Percentiles rank a stretch among this genome's conserved stretches.
phyloP scores from a whole-genome alignment of 2,797 vertebrate genomes.

The Bradypus variegatus region DNA sequence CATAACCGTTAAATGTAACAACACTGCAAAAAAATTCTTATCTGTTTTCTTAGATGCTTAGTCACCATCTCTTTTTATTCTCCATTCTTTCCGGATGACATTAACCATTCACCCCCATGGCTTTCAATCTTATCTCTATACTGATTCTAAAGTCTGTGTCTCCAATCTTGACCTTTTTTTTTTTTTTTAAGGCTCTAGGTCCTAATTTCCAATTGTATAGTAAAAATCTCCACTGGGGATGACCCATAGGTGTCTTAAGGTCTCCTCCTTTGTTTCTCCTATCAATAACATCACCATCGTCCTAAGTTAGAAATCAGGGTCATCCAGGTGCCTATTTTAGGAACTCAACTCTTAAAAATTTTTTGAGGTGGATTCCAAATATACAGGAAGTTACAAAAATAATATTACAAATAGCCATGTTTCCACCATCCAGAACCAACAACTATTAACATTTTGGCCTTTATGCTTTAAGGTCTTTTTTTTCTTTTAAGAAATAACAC shows the following conservation, averaged over 20 bases:
- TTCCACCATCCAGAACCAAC: neutral
- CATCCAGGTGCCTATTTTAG: neutral
- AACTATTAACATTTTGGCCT: neutral
- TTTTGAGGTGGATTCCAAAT: constrained; percentile 25
- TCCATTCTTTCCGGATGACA: neutral
- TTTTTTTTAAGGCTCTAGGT: neutral
- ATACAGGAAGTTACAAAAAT: neutral
- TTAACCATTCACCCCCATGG: neutral
- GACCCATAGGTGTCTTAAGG: neutral
- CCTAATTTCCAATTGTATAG: neutral
- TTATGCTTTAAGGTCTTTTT: neutral
- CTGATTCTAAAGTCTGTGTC: neutral
- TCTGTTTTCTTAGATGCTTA: neutral
- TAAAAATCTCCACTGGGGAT: neutral
- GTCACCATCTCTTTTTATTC: neutral
- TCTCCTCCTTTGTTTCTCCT: neutral
- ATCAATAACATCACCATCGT: neutral
- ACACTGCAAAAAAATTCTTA: neutral
- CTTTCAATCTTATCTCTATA: neutral
- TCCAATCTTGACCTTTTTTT: neutral
- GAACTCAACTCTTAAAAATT: neutral
- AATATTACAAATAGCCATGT: neutral
- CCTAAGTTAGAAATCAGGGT: constrained; percentile 10
- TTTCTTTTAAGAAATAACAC: neutral
- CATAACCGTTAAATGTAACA: neutral